Conservation (phyloP, 2,113 vertebrate species). For the Psittacula cyanocephala region DNA sequence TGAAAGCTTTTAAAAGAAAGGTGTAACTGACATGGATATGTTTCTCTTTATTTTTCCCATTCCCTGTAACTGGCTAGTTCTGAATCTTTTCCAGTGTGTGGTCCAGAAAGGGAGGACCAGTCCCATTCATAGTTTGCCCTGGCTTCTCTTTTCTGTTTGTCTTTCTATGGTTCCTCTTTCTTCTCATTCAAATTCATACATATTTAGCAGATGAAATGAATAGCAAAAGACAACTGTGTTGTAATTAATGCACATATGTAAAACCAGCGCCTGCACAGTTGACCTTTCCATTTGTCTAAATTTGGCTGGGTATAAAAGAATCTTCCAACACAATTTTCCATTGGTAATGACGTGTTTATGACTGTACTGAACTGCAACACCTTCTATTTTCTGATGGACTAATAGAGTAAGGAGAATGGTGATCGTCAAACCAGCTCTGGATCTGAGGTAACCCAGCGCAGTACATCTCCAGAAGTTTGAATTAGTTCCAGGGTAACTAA, state of each 20-base stretch:
- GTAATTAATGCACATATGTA: slow-evolving; percentile 74
- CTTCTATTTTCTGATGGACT: slow-evolving; percentile 28
- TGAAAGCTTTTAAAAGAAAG: neutral
- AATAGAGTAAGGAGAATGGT: slow-evolving; percentile 5
- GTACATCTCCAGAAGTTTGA: neutral
- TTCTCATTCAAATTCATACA: slow-evolving; percentile 51
- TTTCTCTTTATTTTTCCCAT: neutral
- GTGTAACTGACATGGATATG: neutral
- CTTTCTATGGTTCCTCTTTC: neutral
- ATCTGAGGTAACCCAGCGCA: neutral
- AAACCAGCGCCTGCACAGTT: slow-evolving; percentile 66
- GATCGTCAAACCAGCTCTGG: slow-evolving; percentile 20
- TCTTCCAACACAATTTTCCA: slow-evolving; percentile 58
- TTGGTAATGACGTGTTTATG: slow-evolving; percentile 67
- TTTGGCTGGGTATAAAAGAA: slow-evolving; percentile 67
- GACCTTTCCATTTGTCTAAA: slow-evolving; percentile 72
- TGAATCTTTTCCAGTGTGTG: neutral
- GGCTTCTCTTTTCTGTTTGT: neutral
- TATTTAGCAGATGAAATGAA: slow-evolving; percentile 38
- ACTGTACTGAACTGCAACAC: slow-evolving; percentile 1
- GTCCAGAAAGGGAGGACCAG: neutral
- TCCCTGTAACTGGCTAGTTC: neutral
- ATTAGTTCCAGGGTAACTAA: neutral
- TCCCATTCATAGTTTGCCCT: neutral
- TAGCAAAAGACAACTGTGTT: slow-evolving; percentile 46